Percentiles rank a stretch among this genome's conserved stretches.
phyloP scores from a whole-genome alignment of 2,888 invertebrate species.

The Leptarthrus brevirostris region DNA sequence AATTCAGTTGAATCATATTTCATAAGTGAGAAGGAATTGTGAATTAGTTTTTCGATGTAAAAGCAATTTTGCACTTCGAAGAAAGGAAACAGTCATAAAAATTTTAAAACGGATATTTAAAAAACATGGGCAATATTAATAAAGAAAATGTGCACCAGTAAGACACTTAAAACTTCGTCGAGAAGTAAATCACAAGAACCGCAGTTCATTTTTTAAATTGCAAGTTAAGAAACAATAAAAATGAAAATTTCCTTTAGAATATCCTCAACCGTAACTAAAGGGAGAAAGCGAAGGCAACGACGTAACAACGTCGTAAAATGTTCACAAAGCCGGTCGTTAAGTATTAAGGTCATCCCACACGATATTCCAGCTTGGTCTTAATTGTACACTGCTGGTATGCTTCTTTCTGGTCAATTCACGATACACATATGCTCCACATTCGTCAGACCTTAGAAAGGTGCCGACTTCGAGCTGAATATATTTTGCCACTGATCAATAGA shows the following conservation, averaged over 20 bases:
- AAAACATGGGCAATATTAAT: constrained; percentile 35
- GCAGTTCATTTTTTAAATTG: constrained; percentile 35
- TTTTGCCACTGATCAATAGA: constrained; percentile 26
- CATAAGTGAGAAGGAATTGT: no score
- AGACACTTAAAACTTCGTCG: constrained; percentile 20
- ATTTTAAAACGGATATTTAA: constrained; percentile 28
- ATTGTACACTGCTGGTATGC: background rate
- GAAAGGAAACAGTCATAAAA: constrained; percentile 26
- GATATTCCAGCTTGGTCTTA: constrained; percentile 2
- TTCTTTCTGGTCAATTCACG: background rate
- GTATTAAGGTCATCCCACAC: constrained; percentile 53
- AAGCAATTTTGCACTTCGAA: constrained; percentile 12
- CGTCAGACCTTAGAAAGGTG: constrained; percentile 26
- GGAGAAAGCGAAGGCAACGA: constrained; percentile 36
- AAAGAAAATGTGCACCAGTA: constrained; percentile 40
- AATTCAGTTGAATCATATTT: no score
- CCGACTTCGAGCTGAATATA: background rate
- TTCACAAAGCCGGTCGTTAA: constrained; percentile 48
- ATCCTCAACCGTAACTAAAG: constrained; percentile 46
- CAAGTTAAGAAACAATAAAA: constrained; percentile 30
- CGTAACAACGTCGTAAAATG: constrained; percentile 43
- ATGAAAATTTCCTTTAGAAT: constrained; percentile 42
- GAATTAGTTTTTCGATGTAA: background rate
- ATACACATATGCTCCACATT: background rate
- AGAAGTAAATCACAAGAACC: constrained; percentile 44